A percentile compares a stretch with the other conserved stretches of the same genome.
phyloP scores from a whole-genome alignment of 2,888 invertebrate genomes.

The Cheilosia scutellata region DNA sequence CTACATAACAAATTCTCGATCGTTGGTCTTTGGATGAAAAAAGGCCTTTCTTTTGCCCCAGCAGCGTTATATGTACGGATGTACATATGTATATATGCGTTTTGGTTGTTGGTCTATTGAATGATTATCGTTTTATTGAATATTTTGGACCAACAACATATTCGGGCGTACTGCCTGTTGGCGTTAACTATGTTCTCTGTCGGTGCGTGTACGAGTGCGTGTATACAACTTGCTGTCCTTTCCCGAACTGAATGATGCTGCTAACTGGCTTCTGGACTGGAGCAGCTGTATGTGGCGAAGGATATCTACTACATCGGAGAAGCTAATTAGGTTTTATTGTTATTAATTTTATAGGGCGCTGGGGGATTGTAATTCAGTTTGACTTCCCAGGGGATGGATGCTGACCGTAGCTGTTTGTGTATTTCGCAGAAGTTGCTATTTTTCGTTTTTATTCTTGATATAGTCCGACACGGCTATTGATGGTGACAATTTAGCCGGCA shows the following conservation, averaged over 20 bases:
- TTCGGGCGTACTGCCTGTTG: conserved; percentile 47
- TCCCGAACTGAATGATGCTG: conserved; percentile 59
- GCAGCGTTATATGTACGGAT: background rate
- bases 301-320: conserved; percentile 49
- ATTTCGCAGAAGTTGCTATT: conserved; percentile 35
- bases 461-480: conserved; percentile 27
- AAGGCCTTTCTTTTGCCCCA: conserved; percentile 27
- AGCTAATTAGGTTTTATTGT: conserved; percentile 76
- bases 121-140: conserved; percentile 75
- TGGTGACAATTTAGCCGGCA: conserved; percentile 58
- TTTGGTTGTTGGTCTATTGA: conserved; percentile 69
- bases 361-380: conserved; percentile 69
- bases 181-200: conserved; percentile 44
- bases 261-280: conserved; percentile 45
- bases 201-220: conserved; percentile 12
- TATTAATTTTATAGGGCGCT: conserved; percentile 71
- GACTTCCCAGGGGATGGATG: conserved; percentile 5
- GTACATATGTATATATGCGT: conserved; percentile 23
- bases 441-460: conserved; percentile 4
- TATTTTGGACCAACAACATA: conserved; percentile 59
- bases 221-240: conserved; percentile 20
- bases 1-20: conserved; percentile 53
- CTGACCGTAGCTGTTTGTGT: conserved; percentile 34
- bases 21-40: background rate
- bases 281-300: background rate